Conservation (phyloP, 2,797 vertebrate species). For the Fistularia commersonii region DNA sequence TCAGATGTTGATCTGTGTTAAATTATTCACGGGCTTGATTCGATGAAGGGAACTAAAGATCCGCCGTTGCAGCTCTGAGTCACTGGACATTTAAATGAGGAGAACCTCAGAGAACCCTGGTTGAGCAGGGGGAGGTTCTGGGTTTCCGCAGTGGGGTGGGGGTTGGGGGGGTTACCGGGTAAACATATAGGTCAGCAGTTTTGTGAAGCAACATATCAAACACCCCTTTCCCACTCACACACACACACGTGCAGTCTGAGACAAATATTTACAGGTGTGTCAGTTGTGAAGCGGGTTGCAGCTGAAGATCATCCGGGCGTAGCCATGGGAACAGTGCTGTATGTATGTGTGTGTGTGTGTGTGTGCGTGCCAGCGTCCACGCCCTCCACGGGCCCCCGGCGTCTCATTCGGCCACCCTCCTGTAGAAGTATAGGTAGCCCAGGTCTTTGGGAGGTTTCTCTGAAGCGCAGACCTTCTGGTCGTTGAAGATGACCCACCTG, state of each 20-base stretch:
- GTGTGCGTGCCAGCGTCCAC: slow-evolving; percentile 31
- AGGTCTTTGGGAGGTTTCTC: slow-evolving; percentile 98
- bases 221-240: slow-evolving; percentile 4
- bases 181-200: neutral
- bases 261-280: slow-evolving; percentile 53
- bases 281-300: slow-evolving; percentile 56
- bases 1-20: too few species aligned
- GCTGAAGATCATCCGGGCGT: slow-evolving; percentile 58
- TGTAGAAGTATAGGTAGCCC: slow-evolving; percentile 98
- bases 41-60: too few species aligned
- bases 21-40: too few species aligned
- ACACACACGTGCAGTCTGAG: slow-evolving; percentile 46
- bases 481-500: slow-evolving; percentile 99
- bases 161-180: too few species aligned
- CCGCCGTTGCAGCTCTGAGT: too few species aligned
- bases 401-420: slow-evolving; percentile 87
- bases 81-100: too few species aligned
- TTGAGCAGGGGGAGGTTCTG: too few species aligned
- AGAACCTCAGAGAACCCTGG: too few species aligned
- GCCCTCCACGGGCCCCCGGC: neutral
- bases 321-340: slow-evolving; percentile 28
- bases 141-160: too few species aligned
- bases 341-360: slow-evolving; percentile 10
- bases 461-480: slow-evolving; percentile 98
- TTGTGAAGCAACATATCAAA: slow-evolving; percentile 22